A percentile compares a stretch with the other conserved stretches of the same genome.
Conservation (phyloP, 2,113 vertebrate genomes). For the Platysteira castanea region DNA sequence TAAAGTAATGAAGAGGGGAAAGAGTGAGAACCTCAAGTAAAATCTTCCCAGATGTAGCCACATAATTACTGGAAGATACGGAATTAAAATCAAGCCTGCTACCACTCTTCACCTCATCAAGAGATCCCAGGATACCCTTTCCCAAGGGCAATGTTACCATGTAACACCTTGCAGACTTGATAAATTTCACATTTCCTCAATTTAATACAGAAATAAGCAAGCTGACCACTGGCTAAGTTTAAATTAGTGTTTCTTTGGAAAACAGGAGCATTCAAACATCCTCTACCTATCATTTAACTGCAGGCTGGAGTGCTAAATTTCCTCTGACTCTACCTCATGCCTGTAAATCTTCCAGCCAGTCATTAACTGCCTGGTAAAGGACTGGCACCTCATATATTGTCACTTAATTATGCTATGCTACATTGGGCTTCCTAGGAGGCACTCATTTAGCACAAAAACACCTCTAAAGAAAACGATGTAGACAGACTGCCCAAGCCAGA, state of each 20-base stretch:
- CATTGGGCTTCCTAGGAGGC: slow-evolving; percentile 71
- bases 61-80: not conserved
- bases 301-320: slow-evolving; percentile 36
- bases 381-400: slow-evolving; percentile 70
- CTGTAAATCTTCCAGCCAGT: slow-evolving; percentile 65
- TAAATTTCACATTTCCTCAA: not conserved
- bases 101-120: not conserved
- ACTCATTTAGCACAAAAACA: slow-evolving; percentile 70
- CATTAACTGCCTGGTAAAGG: slow-evolving; percentile 67
- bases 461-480: slow-evolving; percentile 64
- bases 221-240: not conserved
- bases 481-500: slow-evolving; percentile 58
- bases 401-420: slow-evolving; percentile 71
- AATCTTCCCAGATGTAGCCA: not conserved
- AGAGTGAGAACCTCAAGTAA: not conserved
- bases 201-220: not conserved
- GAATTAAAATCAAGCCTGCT: not conserved
- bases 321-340: slow-evolving; percentile 53
- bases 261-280: not conserved
- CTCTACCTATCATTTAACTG: not conserved
- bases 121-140: not conserved
- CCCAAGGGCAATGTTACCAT: rapidly evolving
- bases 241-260: not conserved
- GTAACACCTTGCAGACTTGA: not conserved
- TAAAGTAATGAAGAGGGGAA: not conserved